Conservation (phyloP, 2,113 vertebrate species). For the Stomatorhinus ivindoensis region DNA sequence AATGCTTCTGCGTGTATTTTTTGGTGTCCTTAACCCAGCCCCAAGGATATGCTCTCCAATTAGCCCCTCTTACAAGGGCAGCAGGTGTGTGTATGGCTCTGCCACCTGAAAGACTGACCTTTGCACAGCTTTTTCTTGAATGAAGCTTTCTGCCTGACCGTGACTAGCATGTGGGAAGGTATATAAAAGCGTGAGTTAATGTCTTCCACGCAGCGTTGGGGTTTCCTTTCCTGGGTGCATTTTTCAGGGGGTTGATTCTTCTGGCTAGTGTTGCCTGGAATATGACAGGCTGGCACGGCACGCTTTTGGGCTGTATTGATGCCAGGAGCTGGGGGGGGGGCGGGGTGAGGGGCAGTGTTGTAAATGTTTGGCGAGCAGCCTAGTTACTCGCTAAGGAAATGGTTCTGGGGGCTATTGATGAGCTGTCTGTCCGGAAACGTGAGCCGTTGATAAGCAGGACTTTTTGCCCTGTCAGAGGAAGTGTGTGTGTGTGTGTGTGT, state of each 20-base stretch:
- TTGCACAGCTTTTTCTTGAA: not conserved
- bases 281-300: not conserved
- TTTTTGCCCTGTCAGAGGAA: constrained; percentile 19
- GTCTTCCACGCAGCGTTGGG: not conserved
- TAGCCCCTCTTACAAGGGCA: not conserved
- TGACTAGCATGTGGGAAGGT: not conserved
- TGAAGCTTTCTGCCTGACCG: not conserved
- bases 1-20: not conserved
- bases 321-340: not conserved
- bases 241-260: not conserved
- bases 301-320: constrained; percentile 13
- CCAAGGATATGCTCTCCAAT: not conserved
- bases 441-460: constrained; percentile 25
- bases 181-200: not conserved
- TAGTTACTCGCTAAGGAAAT: constrained; percentile 14
- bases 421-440: not conserved
- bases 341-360: not conserved
- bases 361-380: constrained; percentile 19
- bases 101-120: not conserved
- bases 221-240: not conserved
- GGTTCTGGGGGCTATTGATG: constrained; percentile 11
- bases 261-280: not conserved
- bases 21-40: not conserved
- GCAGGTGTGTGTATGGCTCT: not conserved
- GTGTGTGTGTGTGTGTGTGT: not conserved